These are phyloP conservation scores for Carettochelys insculpta DNA, from an alignment of 2,113 vertebrate species.

Conservation along the genomic window DNA sequence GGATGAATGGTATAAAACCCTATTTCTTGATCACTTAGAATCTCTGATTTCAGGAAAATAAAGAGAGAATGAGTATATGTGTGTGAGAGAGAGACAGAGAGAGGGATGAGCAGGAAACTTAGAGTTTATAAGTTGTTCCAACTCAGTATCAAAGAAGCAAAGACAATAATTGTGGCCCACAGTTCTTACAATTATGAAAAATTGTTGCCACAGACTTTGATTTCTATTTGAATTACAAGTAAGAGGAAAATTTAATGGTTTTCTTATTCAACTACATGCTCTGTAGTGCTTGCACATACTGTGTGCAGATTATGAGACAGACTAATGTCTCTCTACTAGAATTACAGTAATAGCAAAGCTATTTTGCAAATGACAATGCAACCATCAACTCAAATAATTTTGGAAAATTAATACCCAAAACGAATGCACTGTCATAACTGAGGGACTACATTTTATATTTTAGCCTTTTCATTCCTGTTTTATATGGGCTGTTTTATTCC, in stretches of 20 bases:
- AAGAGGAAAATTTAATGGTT: slow-evolving; percentile 56
- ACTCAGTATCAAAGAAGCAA: not conserved
- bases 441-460: slow-evolving; percentile 49
- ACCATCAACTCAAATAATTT: slow-evolving; percentile 67
- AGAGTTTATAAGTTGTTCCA: not conserved
- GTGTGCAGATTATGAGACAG: slow-evolving; percentile 55
- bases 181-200: slow-evolving; percentile 33
- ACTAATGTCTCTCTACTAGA: slow-evolving; percentile 66
- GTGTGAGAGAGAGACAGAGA: not conserved
- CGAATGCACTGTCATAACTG: slow-evolving; percentile 65
- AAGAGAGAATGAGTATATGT: not conserved
- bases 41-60: not conserved
- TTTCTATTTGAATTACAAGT: slow-evolving; percentile 58
- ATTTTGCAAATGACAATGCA: slow-evolving; percentile 71
- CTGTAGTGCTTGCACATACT: slow-evolving; percentile 15
- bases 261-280: slow-evolving; percentile 44
- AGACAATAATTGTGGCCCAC: not conserved
- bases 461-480: slow-evolving; percentile 55
- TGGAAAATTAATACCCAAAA: slow-evolving; percentile 70
- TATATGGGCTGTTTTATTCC: slow-evolving; percentile 3
- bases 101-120: not conserved
- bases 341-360: slow-evolving; percentile 70
- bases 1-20: not conserved
- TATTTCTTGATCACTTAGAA: not conserved
- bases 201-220: slow-evolving; percentile 43